phyloP scores from a whole-genome alignment of 2,113 vertebrate species.

The Ailuropoda melanoleuca region DNA sequence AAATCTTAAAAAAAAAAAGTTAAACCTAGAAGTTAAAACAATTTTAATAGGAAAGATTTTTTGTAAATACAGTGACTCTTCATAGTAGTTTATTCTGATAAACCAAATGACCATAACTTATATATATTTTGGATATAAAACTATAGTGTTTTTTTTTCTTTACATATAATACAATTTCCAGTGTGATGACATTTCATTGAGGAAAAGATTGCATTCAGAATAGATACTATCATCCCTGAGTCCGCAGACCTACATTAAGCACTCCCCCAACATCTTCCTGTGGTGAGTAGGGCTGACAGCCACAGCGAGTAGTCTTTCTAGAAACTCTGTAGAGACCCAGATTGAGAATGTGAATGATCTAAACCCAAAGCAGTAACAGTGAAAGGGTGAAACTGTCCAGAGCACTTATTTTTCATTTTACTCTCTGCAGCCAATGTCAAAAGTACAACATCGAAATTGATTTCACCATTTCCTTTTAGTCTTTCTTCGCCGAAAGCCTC shows the following conservation, averaged over 20 bases:
- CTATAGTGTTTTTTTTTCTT: constrained; percentile 19
- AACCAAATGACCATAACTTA: constrained; percentile 51
- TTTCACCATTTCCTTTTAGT: background rate
- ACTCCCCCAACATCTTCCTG: background rate
- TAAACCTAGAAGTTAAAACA: background rate
- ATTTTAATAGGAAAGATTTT: constrained; percentile 61
- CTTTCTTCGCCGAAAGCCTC: background rate
- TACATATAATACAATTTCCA: constrained; percentile 39
- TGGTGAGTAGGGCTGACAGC: background rate
- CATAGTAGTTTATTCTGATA: constrained; percentile 21
- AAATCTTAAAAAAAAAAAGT: background rate
- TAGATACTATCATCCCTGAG: constrained; percentile 52
- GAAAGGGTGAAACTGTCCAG: background rate
- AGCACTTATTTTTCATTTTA: background rate
- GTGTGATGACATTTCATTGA: constrained; percentile 50
- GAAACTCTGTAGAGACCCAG: background rate
- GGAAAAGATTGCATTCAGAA: constrained; percentile 11
- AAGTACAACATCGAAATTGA: background rate
- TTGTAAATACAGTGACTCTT: constrained; percentile 51
- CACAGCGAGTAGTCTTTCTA: background rate
- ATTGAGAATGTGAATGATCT: background rate
- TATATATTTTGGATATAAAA: constrained; percentile 54
- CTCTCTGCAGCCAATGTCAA: background rate
- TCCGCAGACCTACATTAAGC: background rate
- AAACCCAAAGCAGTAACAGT: background rate